Base-by-base conservation (phyloP, 1,140 invertebrate genomes). In the Wasmannia auropunctata region DNA sequence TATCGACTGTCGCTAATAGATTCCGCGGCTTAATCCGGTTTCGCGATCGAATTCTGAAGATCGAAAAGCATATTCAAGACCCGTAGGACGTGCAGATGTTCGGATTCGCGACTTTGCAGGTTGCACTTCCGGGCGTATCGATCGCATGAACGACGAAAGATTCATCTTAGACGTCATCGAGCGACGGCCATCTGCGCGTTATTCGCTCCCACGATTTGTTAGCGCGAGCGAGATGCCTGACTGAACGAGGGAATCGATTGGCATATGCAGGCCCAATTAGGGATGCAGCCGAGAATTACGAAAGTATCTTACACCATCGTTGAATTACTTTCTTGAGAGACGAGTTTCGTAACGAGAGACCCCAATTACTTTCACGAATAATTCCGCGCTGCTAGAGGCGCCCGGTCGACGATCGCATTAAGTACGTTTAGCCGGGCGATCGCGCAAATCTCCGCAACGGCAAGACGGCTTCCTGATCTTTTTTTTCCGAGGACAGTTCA, bases 361-460 rank as follows among this genome's bases (percentile, higher is more conserved):
- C 85, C 67, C 75, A 75, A 89, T 88, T 88, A 88, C 83, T 89
- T 88, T 89, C 69, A 86, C 87, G 67, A 88, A 88, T 88, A 86
- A 88, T 88, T 70, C 46, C 43, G 31, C 22, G 31, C 63, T 31
- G 76, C 69, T 60, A 49, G 37, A 49, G 40, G 25, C 14, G 28
- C 46, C n/a, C 22, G 28, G 16, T 63, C 28, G 40, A 34, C 7
- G 28, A 19, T 22, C n/a, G 43, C 14, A 34, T 51, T 79, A 88
- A 88, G n/a, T n/a, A 86, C 58, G 54, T 16, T 84, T 75, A 84
- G 25, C n/a, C 37, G 22, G 6, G n/a, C 56, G 25, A 85, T 88
- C 77, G 46, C 56, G 16, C 51, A 43, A 69, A 65, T 85, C 77
- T 88, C 81, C 40, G 63, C 31, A 37, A 40, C 37, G 19, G 28